A percentile compares a stretch with the other conserved stretches of the same genome.
Conservation (phyloP, 2,888 invertebrate species). For the Tenthredo amoena region DNA sequence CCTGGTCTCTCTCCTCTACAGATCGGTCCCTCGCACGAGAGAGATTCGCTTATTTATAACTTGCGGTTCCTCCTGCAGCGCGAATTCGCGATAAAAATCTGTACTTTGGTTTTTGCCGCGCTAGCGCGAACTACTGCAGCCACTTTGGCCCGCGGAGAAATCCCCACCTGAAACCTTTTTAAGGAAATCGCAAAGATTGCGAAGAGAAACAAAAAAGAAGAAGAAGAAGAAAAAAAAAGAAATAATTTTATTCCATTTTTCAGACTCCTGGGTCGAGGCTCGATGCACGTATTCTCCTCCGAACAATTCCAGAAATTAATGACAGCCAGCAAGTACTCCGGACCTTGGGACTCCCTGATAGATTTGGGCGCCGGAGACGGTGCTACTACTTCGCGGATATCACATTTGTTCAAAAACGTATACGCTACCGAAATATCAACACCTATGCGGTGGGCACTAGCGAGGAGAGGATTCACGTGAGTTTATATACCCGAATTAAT, state of each 20-base stretch:
- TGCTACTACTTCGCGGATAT: constrained; percentile 91
- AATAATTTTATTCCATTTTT: constrained; percentile 64
- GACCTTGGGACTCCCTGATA: constrained; percentile 81
- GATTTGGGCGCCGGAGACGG: constrained; percentile 99
- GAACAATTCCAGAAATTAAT: constrained; percentile 88
- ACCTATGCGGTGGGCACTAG: constrained; percentile 91
- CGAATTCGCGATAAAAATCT: constrained; percentile 28
- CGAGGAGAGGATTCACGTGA: constrained; percentile 88
- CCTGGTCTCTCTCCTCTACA: constrained; percentile 36
- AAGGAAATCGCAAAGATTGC: neutral
- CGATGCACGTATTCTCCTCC: constrained; percentile 97
- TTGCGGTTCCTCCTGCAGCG: neutral
- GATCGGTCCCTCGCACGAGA: constrained; percentile 28
- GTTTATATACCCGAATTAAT: constrained; percentile 63
- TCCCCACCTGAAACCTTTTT: neutral
- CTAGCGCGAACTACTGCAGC: neutral
- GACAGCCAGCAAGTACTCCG: constrained; percentile 73
- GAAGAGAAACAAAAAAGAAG: too few species aligned
- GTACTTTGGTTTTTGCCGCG: neutral
- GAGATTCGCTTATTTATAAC: constrained; percentile 72
- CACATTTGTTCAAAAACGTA: constrained; percentile 85
- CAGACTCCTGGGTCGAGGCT: constrained; percentile 93
- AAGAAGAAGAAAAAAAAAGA: too few species aligned
- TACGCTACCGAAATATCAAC: constrained; percentile 96
- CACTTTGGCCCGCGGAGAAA: neutral